Conservation (phyloP, 2,797 vertebrate species). For the Bradypodion ventrale region DNA sequence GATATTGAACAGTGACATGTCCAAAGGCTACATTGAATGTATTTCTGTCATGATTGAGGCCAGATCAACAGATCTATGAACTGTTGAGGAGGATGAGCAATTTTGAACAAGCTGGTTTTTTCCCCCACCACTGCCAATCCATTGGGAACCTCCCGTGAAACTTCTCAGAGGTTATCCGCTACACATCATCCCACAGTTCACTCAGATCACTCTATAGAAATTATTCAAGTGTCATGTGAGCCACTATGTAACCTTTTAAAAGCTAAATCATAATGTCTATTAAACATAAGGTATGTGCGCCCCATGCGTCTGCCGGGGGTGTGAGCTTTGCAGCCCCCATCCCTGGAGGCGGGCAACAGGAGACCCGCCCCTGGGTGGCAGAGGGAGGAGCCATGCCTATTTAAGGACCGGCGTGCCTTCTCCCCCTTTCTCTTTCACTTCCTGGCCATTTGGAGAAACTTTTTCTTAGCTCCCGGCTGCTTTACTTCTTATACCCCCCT, state of each 20-base stretch:
- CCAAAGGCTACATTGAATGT: not conserved
- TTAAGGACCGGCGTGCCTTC: too few species aligned
- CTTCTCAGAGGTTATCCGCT: not conserved
- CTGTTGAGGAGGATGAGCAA: not conserved
- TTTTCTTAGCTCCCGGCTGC: too few species aligned
- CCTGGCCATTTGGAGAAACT: too few species aligned
- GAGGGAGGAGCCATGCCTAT: too few species aligned
- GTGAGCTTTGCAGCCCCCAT: too few species aligned
- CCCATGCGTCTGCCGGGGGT: too few species aligned
- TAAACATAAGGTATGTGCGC: too few species aligned
- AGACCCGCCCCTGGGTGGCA: too few species aligned
- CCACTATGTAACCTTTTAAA: constrained; percentile 11
- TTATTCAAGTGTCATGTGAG: not conserved
- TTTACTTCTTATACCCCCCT: too few species aligned
- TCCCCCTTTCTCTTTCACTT: too few species aligned
- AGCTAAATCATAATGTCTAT: constrained; percentile 8
- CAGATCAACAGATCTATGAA: not conserved
- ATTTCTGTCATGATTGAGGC: not conserved
- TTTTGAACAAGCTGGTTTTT: not conserved
- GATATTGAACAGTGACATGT: not conserved
- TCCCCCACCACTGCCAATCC: not conserved
- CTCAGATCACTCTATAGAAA: not conserved
- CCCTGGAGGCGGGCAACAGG: too few species aligned
- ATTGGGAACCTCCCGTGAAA: not conserved
- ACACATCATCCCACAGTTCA: not conserved